Evolutionary conservation across 2,113 vertebrate genomes (phyloP), one percentile per base, ranked within the genome.

Genomic region (Strigops habroptila): DNA sequence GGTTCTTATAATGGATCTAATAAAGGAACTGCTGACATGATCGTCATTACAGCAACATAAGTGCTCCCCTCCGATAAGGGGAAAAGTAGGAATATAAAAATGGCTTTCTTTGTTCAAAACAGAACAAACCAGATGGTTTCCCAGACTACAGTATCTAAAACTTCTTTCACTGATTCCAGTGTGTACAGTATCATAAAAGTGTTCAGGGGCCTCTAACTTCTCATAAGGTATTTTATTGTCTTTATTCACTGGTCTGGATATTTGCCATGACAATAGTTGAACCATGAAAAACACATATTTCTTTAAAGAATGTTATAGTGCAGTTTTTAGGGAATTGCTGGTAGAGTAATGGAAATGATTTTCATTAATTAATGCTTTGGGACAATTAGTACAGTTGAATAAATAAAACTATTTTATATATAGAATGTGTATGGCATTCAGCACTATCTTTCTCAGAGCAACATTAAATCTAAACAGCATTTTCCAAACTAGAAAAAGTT

Each of bases 11-110:
- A 88, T 96, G 67, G 52, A 51, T 71, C 97, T 97, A 97, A 96
- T 97, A 97, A 97, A 97, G 91, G 92, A 97, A 96, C 78, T 97
- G 95, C 96, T 98, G 97, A 97, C 90, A 96, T 91, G 82, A 79
- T 91, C 93, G 92, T 96, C 6, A 0, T 80, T 70, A 71, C 44
- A n/a, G 86, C 88, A 91, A 41, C 57, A 25, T 79, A 79, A 96
- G 93, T 95, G 33, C 71, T 96, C 48, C 71, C 14, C 71, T 97
- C 84, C 94, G 94, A 53, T 73, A 83, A 96, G 76, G 80, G 86
- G 79, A n/a, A 96, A 95, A 94, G 23, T n/a, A 95, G 2, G 1
- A 69, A 90, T 71, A 79, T 90, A 94, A 95, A 98, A 97, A 96
- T 64, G 88, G 73, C 62, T 93, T 93, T 57, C 96, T 98, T 98